phyloP scores from a whole-genome alignment of 2,888 invertebrate genomes.

The Euplagia quadripunctaria region DNA sequence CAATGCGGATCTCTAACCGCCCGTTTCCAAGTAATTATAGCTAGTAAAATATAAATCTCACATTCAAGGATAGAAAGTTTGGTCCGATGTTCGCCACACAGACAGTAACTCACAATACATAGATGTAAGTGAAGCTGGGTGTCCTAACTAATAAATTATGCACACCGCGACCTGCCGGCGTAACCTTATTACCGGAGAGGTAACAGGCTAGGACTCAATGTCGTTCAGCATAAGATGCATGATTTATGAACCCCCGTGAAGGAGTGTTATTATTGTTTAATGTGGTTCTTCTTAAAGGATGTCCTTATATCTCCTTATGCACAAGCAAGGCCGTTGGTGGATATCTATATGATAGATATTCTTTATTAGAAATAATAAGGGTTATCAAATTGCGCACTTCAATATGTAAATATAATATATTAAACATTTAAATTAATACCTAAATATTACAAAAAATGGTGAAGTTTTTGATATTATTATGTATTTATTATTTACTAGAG shows the following conservation, averaged over 20 bases:
- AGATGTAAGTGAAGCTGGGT: slow-evolving; percentile 31
- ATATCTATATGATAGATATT: too few species aligned
- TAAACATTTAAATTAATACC: too few species aligned
- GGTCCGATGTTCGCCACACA: neutral
- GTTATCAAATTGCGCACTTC: too few species aligned
- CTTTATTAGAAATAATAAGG: too few species aligned
- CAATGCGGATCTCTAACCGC: neutral
- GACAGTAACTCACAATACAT: slow-evolving; percentile 39
- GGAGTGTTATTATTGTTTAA: slow-evolving; percentile 16
- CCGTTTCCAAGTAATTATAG: neutral
- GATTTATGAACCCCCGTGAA: slow-evolving; percentile 39
- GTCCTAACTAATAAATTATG: slow-evolving; percentile 46
- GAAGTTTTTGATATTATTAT: too few species aligned
- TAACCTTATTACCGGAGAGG: slow-evolving; percentile 42
- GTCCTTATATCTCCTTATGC: too few species aligned
- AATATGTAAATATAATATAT: too few species aligned
- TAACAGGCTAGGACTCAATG: slow-evolving; percentile 36
- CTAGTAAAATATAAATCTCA: neutral
- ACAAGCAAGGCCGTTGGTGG: too few species aligned
- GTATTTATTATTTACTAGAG: too few species aligned
- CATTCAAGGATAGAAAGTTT: neutral
- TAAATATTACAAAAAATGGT: too few species aligned
- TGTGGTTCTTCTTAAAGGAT: too few species aligned
- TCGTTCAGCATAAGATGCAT: slow-evolving; percentile 43
- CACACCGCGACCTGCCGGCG: slow-evolving; percentile 21